Evolutionary conservation across 2,113 vertebrate species (phyloP), one percentile per base, ranked within the genome.

Genomic region (Tichodroma muraria): DNA sequence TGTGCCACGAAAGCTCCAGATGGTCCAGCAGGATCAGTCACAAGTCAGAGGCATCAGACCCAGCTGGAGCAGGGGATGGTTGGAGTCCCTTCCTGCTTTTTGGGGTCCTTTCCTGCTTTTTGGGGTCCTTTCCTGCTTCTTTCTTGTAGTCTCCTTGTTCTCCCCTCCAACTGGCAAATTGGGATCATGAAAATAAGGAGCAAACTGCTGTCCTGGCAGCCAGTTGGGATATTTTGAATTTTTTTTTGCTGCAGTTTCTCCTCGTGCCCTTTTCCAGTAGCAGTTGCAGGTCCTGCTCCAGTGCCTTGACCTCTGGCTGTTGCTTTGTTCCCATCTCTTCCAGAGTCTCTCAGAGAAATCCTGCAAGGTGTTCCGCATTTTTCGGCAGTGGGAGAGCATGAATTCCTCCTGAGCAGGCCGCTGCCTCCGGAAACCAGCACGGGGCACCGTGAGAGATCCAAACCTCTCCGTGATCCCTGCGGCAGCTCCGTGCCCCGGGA

Each of bases 281-380:
- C 3, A 1, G 17, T 3, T 4, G 5, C 35, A 10, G 45, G 1
- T 61, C 23, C 33, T 8, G 5, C 21, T 12, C 13, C 4, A 0
- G 9, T 13, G 7, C 64, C n/a, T 10, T 89, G 54, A 88, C 37
- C n/a, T 31, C 8, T 1, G 6, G 1, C 23, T 10, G 4, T 85
- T 0, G 0, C 57, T 85, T 42, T 69, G 13, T 44, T 60, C 33
- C 47, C 37, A 0, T 60, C 60, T 78, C 61, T 63, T 4, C 0
- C 85, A 99, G 99, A 98, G 97, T 47, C 98, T 99, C 59, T 98
- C 98, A 3, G 98, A 98, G 93, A 99, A 99, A 54, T 99, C 99
- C 81, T 98, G 98, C 97, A 99, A 98, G 65, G 98, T 99, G 24
- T 99, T 99, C 96, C 98, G 98, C 87, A 99, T 99, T 93, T 99